Conservation (phyloP, 2,888 invertebrate species). For the Drosophila bunnanda region DNA sequence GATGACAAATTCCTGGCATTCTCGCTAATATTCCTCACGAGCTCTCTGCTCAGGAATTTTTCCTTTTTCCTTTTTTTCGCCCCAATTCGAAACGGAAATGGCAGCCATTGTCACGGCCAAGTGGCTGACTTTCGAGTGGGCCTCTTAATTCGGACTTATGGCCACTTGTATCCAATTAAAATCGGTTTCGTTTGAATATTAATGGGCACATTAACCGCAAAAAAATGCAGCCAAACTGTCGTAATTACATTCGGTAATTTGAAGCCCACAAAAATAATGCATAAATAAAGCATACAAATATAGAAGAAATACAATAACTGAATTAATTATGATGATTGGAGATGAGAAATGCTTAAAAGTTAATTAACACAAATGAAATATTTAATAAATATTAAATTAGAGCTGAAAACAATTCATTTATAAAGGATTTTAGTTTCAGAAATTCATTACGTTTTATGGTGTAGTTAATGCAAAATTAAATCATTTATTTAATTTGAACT, state of each 20-base stretch:
- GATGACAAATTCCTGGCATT: slow-evolving; percentile 71
- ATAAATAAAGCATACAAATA: not conserved
- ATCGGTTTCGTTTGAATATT: slow-evolving; percentile 45
- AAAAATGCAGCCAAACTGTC: slow-evolving; percentile 36
- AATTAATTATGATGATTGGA: slow-evolving; percentile 4
- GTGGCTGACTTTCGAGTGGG: slow-evolving; percentile 2
- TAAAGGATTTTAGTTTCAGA: no score
- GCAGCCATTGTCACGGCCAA: slow-evolving; percentile 48
- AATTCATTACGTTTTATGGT: not conserved
- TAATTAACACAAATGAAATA: not conserved
- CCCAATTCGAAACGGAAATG: slow-evolving; percentile 1
- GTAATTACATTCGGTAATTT: slow-evolving; percentile 31
- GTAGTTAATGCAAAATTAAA: no score
- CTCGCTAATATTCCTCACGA: slow-evolving; percentile 36
- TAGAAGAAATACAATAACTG: slow-evolving; percentile 8
- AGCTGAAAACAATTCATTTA: not conserved
- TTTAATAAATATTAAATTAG: not conserved
- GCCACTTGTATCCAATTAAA: slow-evolving; percentile 48
- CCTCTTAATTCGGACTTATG: slow-evolving; percentile 35
- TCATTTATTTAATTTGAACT: not conserved
- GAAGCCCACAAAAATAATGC: not conserved
- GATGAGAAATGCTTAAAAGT: not conserved
- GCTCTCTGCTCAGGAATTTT: slow-evolving; percentile 10
- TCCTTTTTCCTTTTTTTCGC: not conserved
- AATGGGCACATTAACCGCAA: slow-evolving; percentile 36